Evolutionary conservation across 1,140 invertebrate species (phyloP).

Genomic region (Rhopalosiphum padi): DNA sequence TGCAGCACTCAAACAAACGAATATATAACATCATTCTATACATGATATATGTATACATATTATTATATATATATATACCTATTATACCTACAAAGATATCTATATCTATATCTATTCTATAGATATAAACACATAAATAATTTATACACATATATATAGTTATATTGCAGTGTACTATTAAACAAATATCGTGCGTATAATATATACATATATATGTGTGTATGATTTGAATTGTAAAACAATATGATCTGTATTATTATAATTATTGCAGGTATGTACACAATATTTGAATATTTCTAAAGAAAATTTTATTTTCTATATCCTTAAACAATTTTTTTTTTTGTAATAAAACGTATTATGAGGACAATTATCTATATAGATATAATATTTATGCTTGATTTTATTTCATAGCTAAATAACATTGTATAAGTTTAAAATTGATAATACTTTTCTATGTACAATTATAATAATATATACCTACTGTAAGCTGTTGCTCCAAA

Average conservation of each 20-base stretch:
- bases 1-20: slow-evolving; percentile 37
- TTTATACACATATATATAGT: not conserved
- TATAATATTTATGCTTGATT: no score
- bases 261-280: not conserved
- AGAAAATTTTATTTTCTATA: not conserved
- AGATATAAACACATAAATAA: not conserved
- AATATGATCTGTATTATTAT: not conserved
- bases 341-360: not conserved
- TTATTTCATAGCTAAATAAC: no score
- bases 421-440: no score
- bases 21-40: not conserved
- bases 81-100: not conserved
- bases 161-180: not conserved
- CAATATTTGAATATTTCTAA: not conserved
- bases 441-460: no score
- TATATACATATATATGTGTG: not conserved
- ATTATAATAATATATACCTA: no score
- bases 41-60: not conserved
- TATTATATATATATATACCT: not conserved
- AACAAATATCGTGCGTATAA: not conserved
- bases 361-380: no score
- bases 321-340: not conserved
- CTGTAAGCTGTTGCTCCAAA: no score
- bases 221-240: not conserved
- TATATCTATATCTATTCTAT: not conserved